Conservation (phyloP, 2,113 vertebrate species). For the Lutjanus erythropterus region DNA sequence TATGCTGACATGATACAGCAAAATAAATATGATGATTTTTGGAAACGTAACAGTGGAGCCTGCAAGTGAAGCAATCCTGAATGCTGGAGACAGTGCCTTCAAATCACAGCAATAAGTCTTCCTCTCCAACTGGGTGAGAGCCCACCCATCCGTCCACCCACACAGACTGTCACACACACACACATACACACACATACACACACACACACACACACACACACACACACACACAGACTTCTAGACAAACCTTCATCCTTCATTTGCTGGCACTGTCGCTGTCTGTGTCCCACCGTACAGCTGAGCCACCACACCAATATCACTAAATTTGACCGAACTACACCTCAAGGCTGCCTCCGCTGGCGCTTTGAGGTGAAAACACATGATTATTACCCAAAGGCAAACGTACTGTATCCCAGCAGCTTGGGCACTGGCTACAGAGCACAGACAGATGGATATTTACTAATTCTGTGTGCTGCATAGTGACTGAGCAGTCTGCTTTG, state of each 20-base stretch:
- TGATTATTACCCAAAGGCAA: slow-evolving; percentile 50
- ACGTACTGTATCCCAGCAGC: slow-evolving; percentile 35
- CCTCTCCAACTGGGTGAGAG: slow-evolving; percentile 39
- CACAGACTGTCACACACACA: slow-evolving; percentile 38
- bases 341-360: slow-evolving; percentile 1
- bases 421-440: slow-evolving; percentile 42
- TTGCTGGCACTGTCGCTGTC: slow-evolving; percentile 40
- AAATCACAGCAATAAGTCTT: slow-evolving; percentile 49
- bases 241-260: slow-evolving; percentile 72
- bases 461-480: slow-evolving; percentile 52
- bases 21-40: slow-evolving; percentile 30
- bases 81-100: slow-evolving; percentile 16
- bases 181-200: slow-evolving; percentile 14
- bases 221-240: slow-evolving; percentile 16
- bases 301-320: slow-evolving; percentile 20
- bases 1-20: background rate
- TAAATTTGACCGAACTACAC: slow-evolving; percentile 29
- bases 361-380: slow-evolving; percentile 27
- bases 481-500: slow-evolving; percentile 34
- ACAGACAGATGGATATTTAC: slow-evolving; percentile 56
- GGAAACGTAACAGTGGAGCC: slow-evolving; percentile 16
- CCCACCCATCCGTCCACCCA: slow-evolving; percentile 54
- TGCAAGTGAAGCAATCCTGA: slow-evolving; percentile 20
- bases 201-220: slow-evolving; percentile 18
- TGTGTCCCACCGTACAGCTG: slow-evolving; percentile 37